Evolutionary conservation across 2,797 vertebrate species (phyloP).

Genomic region (Siniperca obscura): DNA sequence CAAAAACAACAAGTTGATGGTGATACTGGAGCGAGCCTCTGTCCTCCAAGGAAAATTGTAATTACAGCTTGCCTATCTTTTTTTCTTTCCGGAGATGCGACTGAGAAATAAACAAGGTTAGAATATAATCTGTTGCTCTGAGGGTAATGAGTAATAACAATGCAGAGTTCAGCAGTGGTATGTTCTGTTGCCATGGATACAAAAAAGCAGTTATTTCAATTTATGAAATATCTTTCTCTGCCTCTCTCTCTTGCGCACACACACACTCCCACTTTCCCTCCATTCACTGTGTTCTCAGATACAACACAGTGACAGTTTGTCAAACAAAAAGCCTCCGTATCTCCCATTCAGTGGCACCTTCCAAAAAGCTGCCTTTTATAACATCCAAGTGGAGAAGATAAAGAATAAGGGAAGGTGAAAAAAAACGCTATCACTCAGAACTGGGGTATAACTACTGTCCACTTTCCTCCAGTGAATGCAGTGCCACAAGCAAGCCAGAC

Average conservation of each 20-base stretch:
- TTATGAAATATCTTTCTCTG: conserved; percentile 52
- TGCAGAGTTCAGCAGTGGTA: conserved; percentile 71
- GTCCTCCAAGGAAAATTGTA: conserved; percentile 62
- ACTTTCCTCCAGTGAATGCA: conserved; percentile 61
- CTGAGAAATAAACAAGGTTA: conserved; percentile 75
- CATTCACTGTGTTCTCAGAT: conserved; percentile 59
- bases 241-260: conserved; percentile 15
- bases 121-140: conserved; percentile 74
- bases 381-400: conserved; percentile 63
- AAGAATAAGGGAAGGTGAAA: conserved; percentile 47
- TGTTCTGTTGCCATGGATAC: conserved; percentile 79
- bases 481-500: conserved; percentile 51
- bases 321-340: conserved; percentile 72
- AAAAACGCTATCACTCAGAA: conserved; percentile 46
- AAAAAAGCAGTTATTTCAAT: conserved; percentile 69
- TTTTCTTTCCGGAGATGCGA: conserved; percentile 42
- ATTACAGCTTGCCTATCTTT: conserved; percentile 62
- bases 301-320: conserved; percentile 69
- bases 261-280: conserved; percentile 12
- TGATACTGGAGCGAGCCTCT: conserved; percentile 38
- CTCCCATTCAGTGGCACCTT: conserved; percentile 58
- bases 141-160: conserved; percentile 80
- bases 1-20: conserved; percentile 48
- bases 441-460: conserved; percentile 65
- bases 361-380: conserved; percentile 69